Evolutionary conservation across 2,888 invertebrate species (phyloP).

Genomic region (Gortyna flavago): DNA sequence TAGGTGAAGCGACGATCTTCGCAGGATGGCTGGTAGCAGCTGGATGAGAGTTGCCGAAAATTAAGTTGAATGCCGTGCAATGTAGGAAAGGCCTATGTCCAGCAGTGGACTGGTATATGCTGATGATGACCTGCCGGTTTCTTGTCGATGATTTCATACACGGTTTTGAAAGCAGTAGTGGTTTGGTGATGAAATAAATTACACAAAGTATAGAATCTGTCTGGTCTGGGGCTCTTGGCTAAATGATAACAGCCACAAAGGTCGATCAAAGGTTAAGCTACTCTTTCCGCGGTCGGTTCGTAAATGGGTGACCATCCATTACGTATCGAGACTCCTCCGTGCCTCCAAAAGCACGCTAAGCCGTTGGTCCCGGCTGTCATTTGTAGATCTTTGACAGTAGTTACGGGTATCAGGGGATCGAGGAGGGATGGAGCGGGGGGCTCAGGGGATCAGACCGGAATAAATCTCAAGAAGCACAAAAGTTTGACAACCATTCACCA

Average conservation of each 20-base stretch:
- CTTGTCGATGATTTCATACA: background rate
- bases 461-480: background rate
- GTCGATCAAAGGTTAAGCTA: background rate
- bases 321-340: background rate
- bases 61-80: no score
- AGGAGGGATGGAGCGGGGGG: no score
- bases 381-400: background rate
- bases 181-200: no score
- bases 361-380: background rate
- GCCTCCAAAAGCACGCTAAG: background rate
- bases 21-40: no score
- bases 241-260: background rate
- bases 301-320: background rate
- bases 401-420: no score
- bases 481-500: background rate
- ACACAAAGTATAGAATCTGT: background rate
- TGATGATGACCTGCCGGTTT: no score
- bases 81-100: no score
- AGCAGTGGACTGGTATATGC: no score
- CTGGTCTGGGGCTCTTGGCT: background rate
- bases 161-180: no score
- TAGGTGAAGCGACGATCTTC: no score
- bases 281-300: background rate
- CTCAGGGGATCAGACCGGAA: no score
- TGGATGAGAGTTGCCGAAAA: no score